Evolutionary conservation across 2,888 invertebrate genomes (phyloP).

Genomic region (Parthenolecanium corni): DNA sequence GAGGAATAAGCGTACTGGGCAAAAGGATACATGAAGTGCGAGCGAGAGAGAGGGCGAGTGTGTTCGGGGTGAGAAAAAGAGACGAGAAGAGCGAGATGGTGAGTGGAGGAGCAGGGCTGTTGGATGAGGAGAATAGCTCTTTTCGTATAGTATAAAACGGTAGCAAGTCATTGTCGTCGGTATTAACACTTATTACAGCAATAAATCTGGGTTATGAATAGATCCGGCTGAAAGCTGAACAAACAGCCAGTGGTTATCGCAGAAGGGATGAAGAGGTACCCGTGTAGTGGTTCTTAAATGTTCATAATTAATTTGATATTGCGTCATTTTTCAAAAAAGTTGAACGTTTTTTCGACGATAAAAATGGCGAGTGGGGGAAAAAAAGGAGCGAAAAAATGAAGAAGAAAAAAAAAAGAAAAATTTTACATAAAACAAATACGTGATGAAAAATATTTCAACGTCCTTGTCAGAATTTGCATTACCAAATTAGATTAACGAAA

Average conservation of each 20-base stretch:
- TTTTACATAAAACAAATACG: too few species aligned
- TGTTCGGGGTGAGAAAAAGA: neutral
- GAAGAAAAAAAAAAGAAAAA: neutral
- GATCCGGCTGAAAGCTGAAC: slow-evolving; percentile 28
- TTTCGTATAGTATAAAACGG: neutral
- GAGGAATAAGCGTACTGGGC: neutral
- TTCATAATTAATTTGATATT: slow-evolving; percentile 25
- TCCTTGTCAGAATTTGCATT: too few species aligned
- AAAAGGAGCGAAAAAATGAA: too few species aligned
- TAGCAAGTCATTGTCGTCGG: slow-evolving; percentile 28
- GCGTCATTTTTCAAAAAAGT: slow-evolving; percentile 19
- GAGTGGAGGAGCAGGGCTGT: neutral
- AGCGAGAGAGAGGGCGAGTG: neutral
- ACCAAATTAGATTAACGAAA: too few species aligned
- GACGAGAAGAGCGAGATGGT: neutral
- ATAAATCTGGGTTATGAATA: slow-evolving; percentile 29
- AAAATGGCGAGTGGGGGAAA: neutral
- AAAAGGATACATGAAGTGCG: neutral
- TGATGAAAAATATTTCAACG: too few species aligned
- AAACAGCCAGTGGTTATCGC: slow-evolving; percentile 28
- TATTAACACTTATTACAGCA: slow-evolving; percentile 28
- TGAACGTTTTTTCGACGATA: too few species aligned
- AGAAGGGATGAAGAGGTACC: neutral
- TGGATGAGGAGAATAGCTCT: slow-evolving; percentile 3
- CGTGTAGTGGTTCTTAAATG: slow-evolving; percentile 23